phyloP scores from a whole-genome alignment of 2,888 invertebrate species.

The Aromia moschata region DNA sequence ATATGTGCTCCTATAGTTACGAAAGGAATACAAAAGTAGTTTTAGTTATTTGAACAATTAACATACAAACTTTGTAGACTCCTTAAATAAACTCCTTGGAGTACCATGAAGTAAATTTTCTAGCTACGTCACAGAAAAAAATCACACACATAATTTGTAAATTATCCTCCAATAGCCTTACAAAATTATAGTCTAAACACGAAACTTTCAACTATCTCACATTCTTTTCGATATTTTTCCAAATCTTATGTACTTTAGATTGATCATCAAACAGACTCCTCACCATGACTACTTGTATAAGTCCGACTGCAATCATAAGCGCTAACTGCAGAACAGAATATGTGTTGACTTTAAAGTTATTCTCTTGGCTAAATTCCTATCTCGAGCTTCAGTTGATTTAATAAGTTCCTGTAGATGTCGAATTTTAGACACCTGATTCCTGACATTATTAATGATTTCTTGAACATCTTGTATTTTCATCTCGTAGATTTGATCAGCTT shows the following conservation, averaged over 20 bases:
- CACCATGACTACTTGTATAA: conserved; percentile 81
- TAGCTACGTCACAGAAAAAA: neutral
- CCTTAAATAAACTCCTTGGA: neutral
- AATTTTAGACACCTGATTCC: conserved; percentile 69
- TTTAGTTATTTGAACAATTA: too few species aligned
- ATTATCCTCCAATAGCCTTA: neutral
- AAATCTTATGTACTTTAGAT: conserved; percentile 57
- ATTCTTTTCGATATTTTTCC: conserved; percentile 50
- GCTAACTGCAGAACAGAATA: conserved; percentile 80
- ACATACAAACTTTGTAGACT: neutral
- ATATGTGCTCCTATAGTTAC: too few species aligned
- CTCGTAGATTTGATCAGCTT: conserved; percentile 68
- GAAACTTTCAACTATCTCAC: neutral
- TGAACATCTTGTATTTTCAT: conserved; percentile 72
- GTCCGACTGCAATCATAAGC: conserved; percentile 77
- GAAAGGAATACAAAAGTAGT: too few species aligned
- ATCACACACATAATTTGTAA: neutral
- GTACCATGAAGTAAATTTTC: neutral
- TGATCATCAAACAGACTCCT: conserved; percentile 78
- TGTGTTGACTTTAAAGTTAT: conserved; percentile 81
- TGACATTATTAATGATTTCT: conserved; percentile 72
- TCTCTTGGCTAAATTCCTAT: conserved; percentile 82
- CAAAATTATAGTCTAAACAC: neutral
- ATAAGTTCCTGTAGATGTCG: conserved; percentile 75
- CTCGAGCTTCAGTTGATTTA: conserved; percentile 80